Evolutionary conservation across 2,797 vertebrate genomes (phyloP).

Genomic region (Sphenopsis melanotis): DNA sequence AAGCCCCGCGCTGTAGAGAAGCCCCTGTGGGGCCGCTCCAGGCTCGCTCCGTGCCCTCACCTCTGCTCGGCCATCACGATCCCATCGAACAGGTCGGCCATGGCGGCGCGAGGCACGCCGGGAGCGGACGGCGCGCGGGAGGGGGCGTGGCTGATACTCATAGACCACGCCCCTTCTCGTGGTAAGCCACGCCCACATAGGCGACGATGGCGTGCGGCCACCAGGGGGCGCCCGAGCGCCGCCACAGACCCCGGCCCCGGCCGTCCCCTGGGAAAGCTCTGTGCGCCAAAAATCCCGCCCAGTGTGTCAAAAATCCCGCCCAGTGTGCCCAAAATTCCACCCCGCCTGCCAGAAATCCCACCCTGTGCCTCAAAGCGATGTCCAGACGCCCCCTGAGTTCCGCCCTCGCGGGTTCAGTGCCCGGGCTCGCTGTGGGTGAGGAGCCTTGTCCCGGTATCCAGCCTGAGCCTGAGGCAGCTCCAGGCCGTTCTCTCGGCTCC

Average conservation of each 20-base stretch:
- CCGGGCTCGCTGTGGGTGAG: rapidly evolving
- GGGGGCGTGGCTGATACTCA: rapidly evolving
- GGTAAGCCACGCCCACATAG: rapidly evolving
- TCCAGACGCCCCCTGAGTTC: background rate
- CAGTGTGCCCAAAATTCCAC: rapidly evolving
- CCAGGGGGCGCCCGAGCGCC: background rate
- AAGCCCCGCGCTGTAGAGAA: background rate
- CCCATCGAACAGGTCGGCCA: background rate
- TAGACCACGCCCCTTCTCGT: rapidly evolving
- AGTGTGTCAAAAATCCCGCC: background rate
- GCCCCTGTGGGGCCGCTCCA: background rate
- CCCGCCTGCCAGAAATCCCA: no score
- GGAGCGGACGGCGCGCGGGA: background rate
- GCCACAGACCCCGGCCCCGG: background rate
- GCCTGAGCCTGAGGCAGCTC: rapidly evolving
- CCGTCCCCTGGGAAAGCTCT: rapidly evolving
- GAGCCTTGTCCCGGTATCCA: background rate
- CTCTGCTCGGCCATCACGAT: background rate
- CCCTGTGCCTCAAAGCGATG: background rate
- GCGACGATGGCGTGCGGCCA: rapidly evolving
- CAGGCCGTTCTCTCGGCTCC: background rate
- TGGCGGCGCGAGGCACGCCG: background rate
- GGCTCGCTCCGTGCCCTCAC: background rate
- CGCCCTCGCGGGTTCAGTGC: rapidly evolving
- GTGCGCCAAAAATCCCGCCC: background rate